Conservation (phyloP, 2,113 vertebrate species). For the Protobothrops mucrosquamatus region DNA sequence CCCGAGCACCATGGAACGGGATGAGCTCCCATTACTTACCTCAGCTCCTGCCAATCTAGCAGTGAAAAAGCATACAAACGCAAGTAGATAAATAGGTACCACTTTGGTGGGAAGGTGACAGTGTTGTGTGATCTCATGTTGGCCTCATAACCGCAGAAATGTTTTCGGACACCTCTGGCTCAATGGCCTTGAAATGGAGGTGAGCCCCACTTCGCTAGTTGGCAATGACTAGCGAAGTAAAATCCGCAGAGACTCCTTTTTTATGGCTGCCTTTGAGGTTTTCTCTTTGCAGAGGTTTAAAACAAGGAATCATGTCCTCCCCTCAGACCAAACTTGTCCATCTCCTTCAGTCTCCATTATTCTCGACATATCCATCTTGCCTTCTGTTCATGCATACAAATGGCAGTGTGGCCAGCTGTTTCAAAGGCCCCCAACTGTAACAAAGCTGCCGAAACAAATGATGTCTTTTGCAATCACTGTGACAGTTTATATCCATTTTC, state of each 20-base stretch:
- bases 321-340: not conserved
- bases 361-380: not conserved
- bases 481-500: not conserved
- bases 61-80: not conserved
- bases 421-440: not conserved
- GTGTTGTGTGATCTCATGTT: too few relatives aligned
- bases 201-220: not conserved
- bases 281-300: not conserved
- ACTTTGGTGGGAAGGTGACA: not conserved
- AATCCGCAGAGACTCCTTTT: not conserved
- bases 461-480: not conserved
- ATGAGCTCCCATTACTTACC: not conserved
- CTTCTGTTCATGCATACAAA: not conserved
- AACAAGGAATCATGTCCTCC: not conserved
- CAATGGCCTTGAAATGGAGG: not conserved
- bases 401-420: not conserved
- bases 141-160: too few relatives aligned
- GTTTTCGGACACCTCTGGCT: too few relatives aligned
- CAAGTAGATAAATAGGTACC: not conserved
- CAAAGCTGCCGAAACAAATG: not conserved
- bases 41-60: not conserved
- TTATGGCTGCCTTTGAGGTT: not conserved
- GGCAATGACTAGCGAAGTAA: not conserved
- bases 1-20: not conserved
- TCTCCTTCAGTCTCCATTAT: not conserved